Evolutionary conservation across 2,113 vertebrate genomes (phyloP).

Genomic region (Nycticebus coucang): DNA sequence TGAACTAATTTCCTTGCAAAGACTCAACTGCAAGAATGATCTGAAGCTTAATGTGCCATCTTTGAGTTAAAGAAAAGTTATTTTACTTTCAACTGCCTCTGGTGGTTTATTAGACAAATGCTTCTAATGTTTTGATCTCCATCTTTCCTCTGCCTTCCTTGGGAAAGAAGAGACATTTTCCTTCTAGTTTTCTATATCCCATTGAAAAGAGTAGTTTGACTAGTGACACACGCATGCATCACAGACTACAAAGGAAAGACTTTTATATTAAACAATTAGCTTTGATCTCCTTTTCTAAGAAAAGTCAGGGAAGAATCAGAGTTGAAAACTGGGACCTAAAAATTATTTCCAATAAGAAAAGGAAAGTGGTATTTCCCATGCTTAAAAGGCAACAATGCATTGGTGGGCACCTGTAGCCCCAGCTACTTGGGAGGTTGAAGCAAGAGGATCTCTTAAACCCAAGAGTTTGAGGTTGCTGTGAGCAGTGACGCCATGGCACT

Average conservation of each 20-base stretch:
- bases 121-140: neutral
- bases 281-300: neutral
- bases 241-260: neutral
- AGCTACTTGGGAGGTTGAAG: too few relatives aligned
- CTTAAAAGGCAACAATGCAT: neutral
- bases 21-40: neutral
- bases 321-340: neutral
- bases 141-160: neutral
- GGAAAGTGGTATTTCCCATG: neutral
- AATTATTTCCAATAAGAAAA: neutral
- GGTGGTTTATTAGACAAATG: neutral
- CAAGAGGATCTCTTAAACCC: too few relatives aligned
- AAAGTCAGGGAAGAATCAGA: neutral
- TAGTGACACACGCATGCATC: neutral
- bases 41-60: neutral
- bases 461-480: too few relatives aligned
- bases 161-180: neutral
- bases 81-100: neutral
- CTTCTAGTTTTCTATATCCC: conserved; percentile 24
- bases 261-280: neutral
- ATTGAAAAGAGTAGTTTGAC: conserved; percentile 11
- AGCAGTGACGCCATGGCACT: too few relatives aligned
- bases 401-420: too few relatives aligned
- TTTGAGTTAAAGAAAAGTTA: conserved; percentile 23
- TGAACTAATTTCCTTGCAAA: conserved; percentile 7